Base-by-base conservation (phyloP, 2,113 vertebrate species). In the Neofelis nebulosa region DNA sequence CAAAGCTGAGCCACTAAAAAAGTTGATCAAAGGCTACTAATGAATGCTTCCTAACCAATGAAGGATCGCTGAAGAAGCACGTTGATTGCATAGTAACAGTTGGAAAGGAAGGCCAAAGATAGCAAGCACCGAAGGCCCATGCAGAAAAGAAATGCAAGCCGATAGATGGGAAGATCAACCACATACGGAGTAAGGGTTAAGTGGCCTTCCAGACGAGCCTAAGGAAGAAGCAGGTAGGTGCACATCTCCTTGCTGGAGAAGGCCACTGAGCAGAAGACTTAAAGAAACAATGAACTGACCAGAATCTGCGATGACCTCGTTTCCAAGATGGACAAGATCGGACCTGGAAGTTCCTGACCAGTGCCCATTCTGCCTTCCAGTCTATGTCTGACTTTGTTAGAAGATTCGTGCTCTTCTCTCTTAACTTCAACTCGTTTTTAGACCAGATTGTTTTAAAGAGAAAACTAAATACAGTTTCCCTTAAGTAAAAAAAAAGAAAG, bases 1-100 rank as follows among this genome's bases (percentile, higher is more conserved):
- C 99, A 96, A 99, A 99, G 93, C 98, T 98, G 99, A 99, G 93
- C 99, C 99, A 61, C 99, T 99, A 98, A 99, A 99, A 96, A 99
- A 99, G 0, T 98, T 98, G 0, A 91, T 99, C 18, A 98, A 99
- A 33, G 99, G 99, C 38, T 99, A 99, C 0, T 74, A 74, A 45
- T 1, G 25, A 45, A 45, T 45, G 41, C 41, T 76, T 76, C 41
- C 41, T 76, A 94, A 99, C 99, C 99, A 99, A 99, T 95, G 99
- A 99, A 97, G 99, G 99, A 61, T 98, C 98, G 0, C 94, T 99
- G 94, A 99, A 99, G 98, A 99, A 98, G 45, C 99, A 99, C 93
- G 99, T 97, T 23, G 99, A 99, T 18, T 99, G 99, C 85, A 89
- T 98, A 78, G 98, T 95, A 19, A 97, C 99, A 86, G 98, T 99